Evolutionary conservation across 2,888 invertebrate species (phyloP), one percentile per base, ranked within the genome.

Genomic region (Thereva unica): DNA sequence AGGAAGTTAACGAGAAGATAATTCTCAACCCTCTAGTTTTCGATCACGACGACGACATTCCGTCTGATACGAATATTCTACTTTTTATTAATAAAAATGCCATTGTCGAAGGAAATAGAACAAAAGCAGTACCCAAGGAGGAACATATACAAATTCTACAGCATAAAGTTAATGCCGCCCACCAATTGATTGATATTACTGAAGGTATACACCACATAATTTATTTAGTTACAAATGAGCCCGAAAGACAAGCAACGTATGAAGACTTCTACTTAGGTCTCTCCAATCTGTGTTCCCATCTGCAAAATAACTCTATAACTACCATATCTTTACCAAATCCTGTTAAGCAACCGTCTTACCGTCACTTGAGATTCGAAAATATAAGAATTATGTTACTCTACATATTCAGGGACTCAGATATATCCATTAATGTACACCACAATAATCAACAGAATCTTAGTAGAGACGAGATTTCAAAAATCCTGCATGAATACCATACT

Each of bases 401-500:
- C 34, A 50, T 50, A 8, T 50, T 50, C 9, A 50, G 34, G 23
- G 50, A 50, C 10, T 0, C 23, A 4, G 34, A 23, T 9, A 50
- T 50, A 23, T 23, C 12, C 35, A 23, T 50, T 5, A 34, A 4
- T 23, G 9, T 50, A 34, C 34, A 23, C 34, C 50, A 50, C 34
- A 50, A 50, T 50, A 50, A 50, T 50, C 4, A 4, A 4, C 4
- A 23, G 6, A 50, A 50, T 23, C 3, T 50, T 12, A 38, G 1
- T 10, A 2, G 5, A 5, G 38, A 53, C 35, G 37, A 53, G n/a
- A 53, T 38, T 9, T 6, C 7, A n/a, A 38, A 10, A 53, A 38
- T 38, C 10, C 53, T 38, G 9, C 23, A 10, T 4, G 53, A 53
- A 23, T 42, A 2, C 40, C 70, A 54, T 23, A 9, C n/a, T 10